A percentile compares a stretch with the other conserved stretches of the same genome.
Conservation (phyloP, 37 sponge, comb jelly and placozoan genomes). For the Beroe ovata region DNA sequence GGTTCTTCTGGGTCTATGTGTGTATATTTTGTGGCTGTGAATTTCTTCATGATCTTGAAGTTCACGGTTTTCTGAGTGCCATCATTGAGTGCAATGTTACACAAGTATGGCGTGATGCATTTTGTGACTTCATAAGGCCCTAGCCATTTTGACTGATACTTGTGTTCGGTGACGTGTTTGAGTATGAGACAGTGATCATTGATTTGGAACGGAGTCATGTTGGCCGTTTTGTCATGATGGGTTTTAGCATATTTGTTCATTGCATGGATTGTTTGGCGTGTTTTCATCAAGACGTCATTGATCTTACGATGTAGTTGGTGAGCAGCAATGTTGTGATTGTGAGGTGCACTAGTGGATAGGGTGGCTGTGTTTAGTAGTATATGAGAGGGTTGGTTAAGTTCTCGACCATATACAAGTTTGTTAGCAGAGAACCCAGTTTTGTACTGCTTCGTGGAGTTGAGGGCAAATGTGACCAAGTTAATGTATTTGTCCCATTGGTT, state of each 20-base stretch:
- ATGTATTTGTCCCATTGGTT: background rate
- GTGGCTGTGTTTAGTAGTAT: background rate
- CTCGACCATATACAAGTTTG: background rate
- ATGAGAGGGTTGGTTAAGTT: conserved; percentile 12
- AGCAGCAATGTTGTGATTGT: background rate
- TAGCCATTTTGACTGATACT: background rate
- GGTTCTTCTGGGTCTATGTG: background rate
- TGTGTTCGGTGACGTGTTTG: background rate
- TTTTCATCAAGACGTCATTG: background rate
- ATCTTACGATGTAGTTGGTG: background rate
- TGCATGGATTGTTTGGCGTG: background rate
- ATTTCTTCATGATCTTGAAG: background rate
- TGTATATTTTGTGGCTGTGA: background rate
- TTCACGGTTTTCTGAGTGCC: background rate
- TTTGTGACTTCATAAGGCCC: background rate
- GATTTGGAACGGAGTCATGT: background rate
- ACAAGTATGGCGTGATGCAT: background rate
- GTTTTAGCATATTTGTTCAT: background rate
- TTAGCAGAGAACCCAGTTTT: conserved; percentile 6
- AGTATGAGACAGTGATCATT: background rate
- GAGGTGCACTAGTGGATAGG: background rate
- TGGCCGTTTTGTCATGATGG: background rate
- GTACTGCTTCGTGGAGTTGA: background rate
- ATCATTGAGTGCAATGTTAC: background rate
- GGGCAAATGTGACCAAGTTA: conserved; percentile 24